Conservation (phyloP, 2,113 vertebrate species). For the Dromiciops gliroides region DNA sequence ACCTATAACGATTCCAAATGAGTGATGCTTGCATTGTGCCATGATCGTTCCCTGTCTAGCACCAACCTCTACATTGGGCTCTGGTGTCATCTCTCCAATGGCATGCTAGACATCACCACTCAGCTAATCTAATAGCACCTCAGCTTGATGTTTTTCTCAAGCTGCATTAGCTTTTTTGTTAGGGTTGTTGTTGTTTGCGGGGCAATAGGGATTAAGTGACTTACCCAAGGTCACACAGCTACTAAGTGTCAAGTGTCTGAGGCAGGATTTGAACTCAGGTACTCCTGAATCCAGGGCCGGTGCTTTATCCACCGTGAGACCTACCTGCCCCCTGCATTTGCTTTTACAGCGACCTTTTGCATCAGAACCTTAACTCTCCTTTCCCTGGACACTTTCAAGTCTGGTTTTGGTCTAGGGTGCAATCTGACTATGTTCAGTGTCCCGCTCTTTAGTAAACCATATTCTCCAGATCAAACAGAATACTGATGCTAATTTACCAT, state of each 20-base stretch:
- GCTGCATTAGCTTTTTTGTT: no score
- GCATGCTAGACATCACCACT: not conserved
- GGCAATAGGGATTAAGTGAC: no score
- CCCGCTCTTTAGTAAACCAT: not conserved
- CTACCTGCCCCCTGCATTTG: no score
- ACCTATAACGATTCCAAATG: not conserved
- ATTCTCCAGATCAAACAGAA: not conserved
- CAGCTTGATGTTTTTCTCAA: not conserved
- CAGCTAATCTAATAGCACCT: not conserved
- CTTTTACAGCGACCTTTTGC: not conserved
- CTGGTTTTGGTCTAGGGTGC: not conserved
- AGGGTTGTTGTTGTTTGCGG: no score
- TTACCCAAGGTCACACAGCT: no score
- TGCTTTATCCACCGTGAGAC: no score
- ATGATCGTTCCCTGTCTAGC: not conserved
- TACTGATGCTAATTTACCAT: not conserved
- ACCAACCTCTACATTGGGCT: not conserved
- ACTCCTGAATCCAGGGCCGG: no score
- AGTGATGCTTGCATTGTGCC: not conserved
- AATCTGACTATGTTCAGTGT: not conserved
- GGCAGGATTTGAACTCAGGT: no score
- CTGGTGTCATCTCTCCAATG: not conserved
- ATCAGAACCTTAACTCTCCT: not conserved
- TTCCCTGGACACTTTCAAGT: not conserved
- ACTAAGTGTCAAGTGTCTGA: no score